Evolutionary conservation across 2,113 vertebrate genomes (phyloP), one percentile per base, ranked within the genome.

Genomic region (Etheostoma cragini): DNA sequence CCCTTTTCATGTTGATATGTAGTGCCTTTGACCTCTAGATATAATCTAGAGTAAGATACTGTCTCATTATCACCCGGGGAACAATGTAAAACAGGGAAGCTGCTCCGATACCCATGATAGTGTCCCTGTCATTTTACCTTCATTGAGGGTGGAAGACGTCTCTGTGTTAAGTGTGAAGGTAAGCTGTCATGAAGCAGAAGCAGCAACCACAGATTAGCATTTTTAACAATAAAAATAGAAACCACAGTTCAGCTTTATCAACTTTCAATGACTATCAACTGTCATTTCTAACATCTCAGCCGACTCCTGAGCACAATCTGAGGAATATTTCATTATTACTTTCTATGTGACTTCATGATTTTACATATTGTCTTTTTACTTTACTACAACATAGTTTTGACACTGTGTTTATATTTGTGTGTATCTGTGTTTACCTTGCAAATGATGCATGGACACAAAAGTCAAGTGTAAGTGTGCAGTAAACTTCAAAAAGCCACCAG

Each of bases 1-100:
- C 80, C 85, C 77, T 85, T 90, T 81, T 56, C 49, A 56, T 21
- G 21, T 49, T 38, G 6, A n/a, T 0, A n/a, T 14, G 62, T 42
- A 0, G 24, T 78, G 47, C 73, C 68, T 74, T 87, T 81, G 38
- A 81, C 16, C 7, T 67, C 46, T 60, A 71, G 38, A 26, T 35
- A 14, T 1, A 13, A 22, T 49, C 11, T 2, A 21, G 3, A 30
- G 3, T 3, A 19, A 4, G 5, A 62, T 1, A 0, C 26, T 5
- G 21, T 56, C 30, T 17, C 35, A 13, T 49, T 17, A 46, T 21
- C 38, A 42, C 38, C 0, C 19, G 45, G 16, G 57, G 14, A 35
- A 76, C 17, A 42, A 16, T 8, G 38, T 42, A 14, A 66, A 65
- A 77, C 56, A 42, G 21, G 17, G 67, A 2, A 74, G 68, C 68